A percentile compares a stretch with the other conserved stretches of the same genome.
phyloP scores from a whole-genome alignment of 2,113 vertebrate genomes.

The Etheostoma spectabile region DNA sequence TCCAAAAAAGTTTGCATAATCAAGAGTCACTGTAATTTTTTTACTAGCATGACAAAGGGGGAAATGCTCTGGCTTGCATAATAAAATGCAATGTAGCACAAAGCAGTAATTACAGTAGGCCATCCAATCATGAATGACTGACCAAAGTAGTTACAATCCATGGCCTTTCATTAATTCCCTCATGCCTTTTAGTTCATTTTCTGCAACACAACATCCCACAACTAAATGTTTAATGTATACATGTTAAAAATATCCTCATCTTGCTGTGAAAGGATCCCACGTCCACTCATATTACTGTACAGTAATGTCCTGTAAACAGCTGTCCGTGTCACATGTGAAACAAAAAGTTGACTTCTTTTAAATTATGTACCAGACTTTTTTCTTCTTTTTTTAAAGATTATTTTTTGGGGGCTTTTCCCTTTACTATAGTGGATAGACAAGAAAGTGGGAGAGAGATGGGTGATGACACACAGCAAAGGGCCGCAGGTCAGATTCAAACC shows the following conservation, averaged over 20 bases:
- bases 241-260: not conserved
- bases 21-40: not conserved
- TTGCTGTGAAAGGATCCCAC: not conserved
- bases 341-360: no score
- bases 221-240: not conserved
- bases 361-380: no score
- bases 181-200: constrained; percentile 6
- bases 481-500: no score
- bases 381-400: no score
- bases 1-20: constrained; percentile 2
- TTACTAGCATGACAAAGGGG: not conserved
- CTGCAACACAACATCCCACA: not conserved
- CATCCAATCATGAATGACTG: constrained; percentile 23
- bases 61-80: not conserved
- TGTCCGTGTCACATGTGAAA: not conserved
- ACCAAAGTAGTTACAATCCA: constrained; percentile 17
- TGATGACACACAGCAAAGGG: no score
- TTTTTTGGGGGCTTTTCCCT: no score
- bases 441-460: no score
- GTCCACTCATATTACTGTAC: not conserved
- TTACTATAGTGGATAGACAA: no score
- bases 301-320: no score
- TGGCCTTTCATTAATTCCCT: constrained; percentile 4
- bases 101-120: constrained; percentile 20
- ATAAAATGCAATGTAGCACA: constrained; percentile 16